Evolutionary conservation across 2,888 invertebrate species (phyloP).

Genomic region (Sinohyriopsis cumingii): DNA sequence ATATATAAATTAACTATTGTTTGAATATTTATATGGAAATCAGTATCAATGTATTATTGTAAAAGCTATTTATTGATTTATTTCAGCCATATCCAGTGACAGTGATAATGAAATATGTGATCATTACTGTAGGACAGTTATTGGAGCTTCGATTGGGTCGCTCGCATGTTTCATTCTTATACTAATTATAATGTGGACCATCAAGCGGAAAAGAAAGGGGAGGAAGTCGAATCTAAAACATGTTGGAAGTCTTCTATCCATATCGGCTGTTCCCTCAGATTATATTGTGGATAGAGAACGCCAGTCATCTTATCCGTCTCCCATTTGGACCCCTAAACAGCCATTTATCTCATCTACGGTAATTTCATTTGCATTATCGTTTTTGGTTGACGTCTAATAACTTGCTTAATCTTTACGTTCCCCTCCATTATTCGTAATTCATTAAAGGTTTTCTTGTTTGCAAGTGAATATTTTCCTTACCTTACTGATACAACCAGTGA

Average conservation of each 20-base stretch:
- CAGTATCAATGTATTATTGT: background rate
- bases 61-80: background rate
- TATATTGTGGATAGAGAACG: slow-evolving; percentile 64
- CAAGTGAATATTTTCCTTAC: too few relatives aligned
- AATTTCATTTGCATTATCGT: background rate
- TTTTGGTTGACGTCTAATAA: too few relatives aligned
- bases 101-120: slow-evolving; percentile 24
- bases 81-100: slow-evolving; percentile 17
- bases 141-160: slow-evolving; percentile 39
- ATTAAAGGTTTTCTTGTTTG: too few relatives aligned
- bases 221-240: slow-evolving; percentile 58
- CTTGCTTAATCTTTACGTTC: too few relatives aligned
- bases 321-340: slow-evolving; percentile 44
- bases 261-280: slow-evolving; percentile 69
- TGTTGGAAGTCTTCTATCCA: slow-evolving; percentile 63
- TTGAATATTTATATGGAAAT: background rate
- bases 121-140: slow-evolving; percentile 35
- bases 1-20: background rate
- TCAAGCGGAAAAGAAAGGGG: slow-evolving; percentile 43
- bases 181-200: slow-evolving; percentile 39
- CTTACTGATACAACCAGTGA: too few relatives aligned
- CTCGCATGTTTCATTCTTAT: slow-evolving; percentile 38
- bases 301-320: slow-evolving; percentile 35
- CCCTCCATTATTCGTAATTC: too few relatives aligned
- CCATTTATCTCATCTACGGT: slow-evolving; percentile 4